Percentiles rank a stretch among this genome's conserved stretches.
phyloP scores from a whole-genome alignment of 1,140 invertebrate species.

The Belonocnema kinseyi region DNA sequence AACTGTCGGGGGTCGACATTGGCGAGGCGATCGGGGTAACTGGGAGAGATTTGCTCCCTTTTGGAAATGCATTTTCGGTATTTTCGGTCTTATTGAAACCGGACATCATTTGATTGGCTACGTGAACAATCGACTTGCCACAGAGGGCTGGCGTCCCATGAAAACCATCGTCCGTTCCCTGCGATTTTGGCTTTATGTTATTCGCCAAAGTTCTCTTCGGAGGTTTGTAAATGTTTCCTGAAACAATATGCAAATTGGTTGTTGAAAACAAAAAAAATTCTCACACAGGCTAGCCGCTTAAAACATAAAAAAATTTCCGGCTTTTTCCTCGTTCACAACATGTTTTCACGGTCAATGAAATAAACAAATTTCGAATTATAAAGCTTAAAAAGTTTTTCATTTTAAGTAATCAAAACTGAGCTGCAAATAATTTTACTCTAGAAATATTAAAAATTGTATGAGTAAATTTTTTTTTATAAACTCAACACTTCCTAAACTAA shows the following conservation, averaged over 20 bases:
- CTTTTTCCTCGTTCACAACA: too few species aligned
- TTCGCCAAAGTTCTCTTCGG: slow-evolving; percentile 47
- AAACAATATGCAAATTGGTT: slow-evolving; percentile 28
- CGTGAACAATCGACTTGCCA: slow-evolving; percentile 82
- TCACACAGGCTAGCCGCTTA: too few species aligned
- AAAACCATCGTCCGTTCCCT: slow-evolving; percentile 82
- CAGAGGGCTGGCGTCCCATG: slow-evolving; percentile 82
- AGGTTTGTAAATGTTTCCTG: slow-evolving; percentile 40
- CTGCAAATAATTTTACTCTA: too few species aligned
- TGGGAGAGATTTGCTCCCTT: slow-evolving; percentile 82
- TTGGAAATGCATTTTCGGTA: slow-evolving; percentile 49
- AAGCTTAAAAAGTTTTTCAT: too few species aligned
- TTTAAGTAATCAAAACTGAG: too few species aligned
- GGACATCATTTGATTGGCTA: slow-evolving; percentile 84
- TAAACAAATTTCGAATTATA: too few species aligned
- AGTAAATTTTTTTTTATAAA: too few species aligned
- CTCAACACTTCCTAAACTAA: too few species aligned
- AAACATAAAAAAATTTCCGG: too few species aligned
- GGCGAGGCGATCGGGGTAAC: slow-evolving; percentile 81
- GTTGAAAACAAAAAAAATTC: neutral
- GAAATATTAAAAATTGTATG: too few species aligned
- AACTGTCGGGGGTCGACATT: slow-evolving; percentile 77
- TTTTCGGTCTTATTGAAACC: slow-evolving; percentile 59
- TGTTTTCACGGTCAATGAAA: neutral
- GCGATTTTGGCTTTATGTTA: slow-evolving; percentile 75